Base-by-base conservation (phyloP, 2,888 invertebrate species). In the Dynastes grantii region DNA sequence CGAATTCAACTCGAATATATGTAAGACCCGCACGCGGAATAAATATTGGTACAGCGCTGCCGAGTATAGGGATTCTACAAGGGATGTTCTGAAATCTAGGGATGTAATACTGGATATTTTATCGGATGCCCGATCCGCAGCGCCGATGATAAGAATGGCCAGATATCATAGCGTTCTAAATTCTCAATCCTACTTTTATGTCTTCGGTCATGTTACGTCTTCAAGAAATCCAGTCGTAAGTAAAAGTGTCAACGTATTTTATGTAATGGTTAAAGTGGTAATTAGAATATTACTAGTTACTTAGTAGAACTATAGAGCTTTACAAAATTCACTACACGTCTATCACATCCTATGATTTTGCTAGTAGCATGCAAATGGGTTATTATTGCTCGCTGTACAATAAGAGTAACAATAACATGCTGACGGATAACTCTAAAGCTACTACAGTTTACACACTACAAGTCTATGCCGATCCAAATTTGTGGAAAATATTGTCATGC, bases 91-190 rank as follows among this genome's bases (percentile, higher is more conserved):
- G 37, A 78, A 84, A 49, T 86, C 87, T 11, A 83, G 96, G 45
- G 95, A 97, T 87, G 92, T 94, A 75, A 93, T 98, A 4, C 91
- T 98, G 81, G 96, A 96, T 86, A 93, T 97, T 79, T 91, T 98
- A 80, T 96, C 97, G 76, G 98, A 98, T 89, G 96, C 96, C 6
- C 92, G 96, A 78, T 95, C 96, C 27, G 92, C 95, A 29, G 95
- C 97, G 0, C 98, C 97, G 0, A 89, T 96, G 82, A 90, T 96
- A 81, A 92, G 93, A 88, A 94, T 94, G 80, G 95, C 94, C 22
- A 91, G 94, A 87, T 93, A 94, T 87, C 96, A 96, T 85, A 92
- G 95, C 3, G 92, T 91, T 82, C 91, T 94, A 37, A 95, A 95
- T 89, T 91, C 92, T 0, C 93, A 94, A 85, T 95, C 95, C 76